Evolutionary conservation across 2,888 invertebrate genomes (phyloP), one percentile per base, ranked within the genome.

Genomic region (Cartodere bifasciata): DNA sequence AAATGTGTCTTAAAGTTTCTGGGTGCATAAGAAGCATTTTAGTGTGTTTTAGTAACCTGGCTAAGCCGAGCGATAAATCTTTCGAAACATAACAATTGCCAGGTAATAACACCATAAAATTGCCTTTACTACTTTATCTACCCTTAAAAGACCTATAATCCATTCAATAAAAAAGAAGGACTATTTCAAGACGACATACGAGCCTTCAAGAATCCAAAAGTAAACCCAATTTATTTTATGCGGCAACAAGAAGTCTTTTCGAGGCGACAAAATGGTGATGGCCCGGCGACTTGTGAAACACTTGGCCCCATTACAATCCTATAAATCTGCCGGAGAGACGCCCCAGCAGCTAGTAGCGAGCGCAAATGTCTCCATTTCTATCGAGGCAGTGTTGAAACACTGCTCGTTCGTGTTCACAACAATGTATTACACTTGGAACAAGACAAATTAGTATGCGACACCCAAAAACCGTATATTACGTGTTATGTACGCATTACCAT

Each of bases 251-350:
- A 54, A 55, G 53, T 52, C 53, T 51, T 50, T 53, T 50, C 46
- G 49, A 52, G 60, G 63, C 63, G 64, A 64, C 65, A 66, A 66
- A 62, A 64, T 64, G 65, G 65, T 65, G 67, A 67, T 66, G 64
- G 64, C 59, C 60, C 60, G 65, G 63, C 65, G 67, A 67, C 65
- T 66, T 64, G 67, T 61, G 65, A 68, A 67, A 64, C 67, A 67
- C 67, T 68, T 68, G 67, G 67, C 65, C 67, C 68, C 65, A 68
- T 67, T 67, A 68, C 67, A 62, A 63, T 60, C 62, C 66, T 57
- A 69, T 69, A 68, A 68, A 69, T 69, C 67, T 63, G 51, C 49
- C 47, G 44, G 43, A 45, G 46, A 50, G 46, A 46, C 48, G 46
- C 47, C 43, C 38, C 40, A 37, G 39, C 36, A 42, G 41, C 45